Evolutionary conservation across 1,140 invertebrate genomes (phyloP).

Genomic region (Marisa cornuarietis): DNA sequence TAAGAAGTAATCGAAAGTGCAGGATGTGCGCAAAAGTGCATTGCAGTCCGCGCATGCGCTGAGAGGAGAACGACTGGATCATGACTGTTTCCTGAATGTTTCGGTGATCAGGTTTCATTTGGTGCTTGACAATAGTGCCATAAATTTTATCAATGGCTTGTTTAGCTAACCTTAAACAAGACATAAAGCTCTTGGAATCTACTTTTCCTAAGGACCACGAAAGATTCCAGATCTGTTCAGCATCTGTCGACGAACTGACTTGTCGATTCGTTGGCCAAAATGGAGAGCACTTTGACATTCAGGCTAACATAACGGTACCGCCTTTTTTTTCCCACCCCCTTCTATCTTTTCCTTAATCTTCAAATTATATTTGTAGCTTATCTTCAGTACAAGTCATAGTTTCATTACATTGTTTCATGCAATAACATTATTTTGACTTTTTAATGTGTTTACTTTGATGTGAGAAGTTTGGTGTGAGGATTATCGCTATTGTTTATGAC

Average conservation of each 20-base stretch:
- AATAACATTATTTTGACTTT: not conserved
- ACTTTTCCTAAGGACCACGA: conserved; percentile 95
- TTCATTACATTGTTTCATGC: not conserved
- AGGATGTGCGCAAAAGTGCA: conserved; percentile 17
- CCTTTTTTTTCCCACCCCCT: conserved; percentile 6
- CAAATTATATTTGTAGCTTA: not conserved
- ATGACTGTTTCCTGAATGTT: conserved; percentile 34
- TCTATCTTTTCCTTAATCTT: conserved; percentile 60
- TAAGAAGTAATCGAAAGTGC: conserved; percentile 1
- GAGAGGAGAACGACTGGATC: conserved; percentile 2
- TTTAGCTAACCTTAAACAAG: conserved; percentile 95
- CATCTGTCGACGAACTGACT: conserved; percentile 97
- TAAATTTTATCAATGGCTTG: conserved; percentile 82
- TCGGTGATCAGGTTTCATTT: conserved; percentile 17
- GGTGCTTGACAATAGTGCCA: not conserved
- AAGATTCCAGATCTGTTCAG: conserved; percentile 86
- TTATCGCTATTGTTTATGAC: not conserved
- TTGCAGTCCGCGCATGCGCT: conserved; percentile 26
- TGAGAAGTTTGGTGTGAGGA: not conserved
- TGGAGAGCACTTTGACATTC: conserved; percentile 95
- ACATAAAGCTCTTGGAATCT: conserved; percentile 95
- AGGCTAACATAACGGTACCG: conserved; percentile 90
- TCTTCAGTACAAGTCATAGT: not conserved
- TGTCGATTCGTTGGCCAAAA: conserved; percentile 95
- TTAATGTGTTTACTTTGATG: not conserved